Base-by-base conservation (phyloP, 2,797 vertebrate genomes). In the Rhodeus uyekii region DNA sequence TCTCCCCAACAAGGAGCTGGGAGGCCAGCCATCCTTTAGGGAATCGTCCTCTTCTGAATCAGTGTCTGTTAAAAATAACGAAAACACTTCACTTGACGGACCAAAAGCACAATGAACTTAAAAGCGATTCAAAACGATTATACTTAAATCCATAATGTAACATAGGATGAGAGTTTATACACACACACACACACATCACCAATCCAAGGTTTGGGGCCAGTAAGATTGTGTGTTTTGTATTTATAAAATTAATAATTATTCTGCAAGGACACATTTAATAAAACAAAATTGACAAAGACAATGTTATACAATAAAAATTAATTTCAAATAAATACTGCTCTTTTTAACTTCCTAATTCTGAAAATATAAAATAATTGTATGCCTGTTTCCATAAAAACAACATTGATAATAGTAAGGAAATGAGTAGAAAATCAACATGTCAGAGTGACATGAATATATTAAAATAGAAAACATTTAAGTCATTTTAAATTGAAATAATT, bases 31-130 rank as follows among this genome's bases (percentile, higher is more conserved):
- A 6, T 96, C 95, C 92, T 93, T 96, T 88, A 95, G 84, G 46
- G 93, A 95, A 89, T 90, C 94, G 72, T 96, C 96, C 80, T 94
- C 97, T 91, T 99, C 98, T 10, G 98, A 97, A 90, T 99, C 97
- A 0, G 98, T 98, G 96, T 98, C 98, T 99, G 95, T 27, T 16
- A 22, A 22, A 44, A 46, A 67, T 77, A 92, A 90, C 53, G n/a
- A 84, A 83, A 79, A 63, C 27, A 80, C 14, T 79, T 71, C 72
- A 68, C 18, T 83, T 27, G 14, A 24, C 36, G 8, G 44, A 39
- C 7, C 13, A 38, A 38, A 39, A 63, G n/a, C n/a, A 38, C 0
- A 0, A 22, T 29, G 0, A 60, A 34, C 5, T 27, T 8, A 60
- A 58, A 71, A 50, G 10, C 1, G 18, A 44, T 22, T 76, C 6